Evolutionary conservation across 2,888 invertebrate species (phyloP).

Genomic region (Ganaspis brasiliensis): DNA sequence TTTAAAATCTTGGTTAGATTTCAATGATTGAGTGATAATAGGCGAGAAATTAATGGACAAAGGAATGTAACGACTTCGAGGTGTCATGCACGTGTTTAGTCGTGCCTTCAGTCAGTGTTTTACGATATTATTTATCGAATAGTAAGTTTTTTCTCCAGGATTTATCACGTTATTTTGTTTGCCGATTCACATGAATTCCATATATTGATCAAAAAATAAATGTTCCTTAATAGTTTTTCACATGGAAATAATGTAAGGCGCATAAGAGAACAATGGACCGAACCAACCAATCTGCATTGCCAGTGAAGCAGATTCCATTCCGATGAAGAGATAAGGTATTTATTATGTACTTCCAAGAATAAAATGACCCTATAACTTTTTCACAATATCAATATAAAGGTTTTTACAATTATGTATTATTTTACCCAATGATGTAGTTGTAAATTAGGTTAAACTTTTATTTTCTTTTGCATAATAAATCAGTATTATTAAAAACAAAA

Average conservation of each 20-base stretch:
- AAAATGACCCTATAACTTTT: background rate
- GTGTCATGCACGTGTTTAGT: conserved; percentile 17
- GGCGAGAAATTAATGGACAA: no score
- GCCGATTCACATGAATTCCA: background rate
- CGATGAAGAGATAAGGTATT: conserved; percentile 1
- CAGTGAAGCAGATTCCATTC: conserved; percentile 29
- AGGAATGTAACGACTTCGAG: background rate
- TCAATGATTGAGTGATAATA: background rate
- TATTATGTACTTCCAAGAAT: background rate
- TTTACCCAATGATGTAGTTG: no score
- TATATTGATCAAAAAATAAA: background rate
- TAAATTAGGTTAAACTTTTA: no score
- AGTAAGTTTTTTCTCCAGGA: background rate
- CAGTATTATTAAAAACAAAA: no score
- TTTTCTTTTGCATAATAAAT: no score
- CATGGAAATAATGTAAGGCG: background rate
- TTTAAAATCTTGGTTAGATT: background rate
- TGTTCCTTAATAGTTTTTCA: background rate
- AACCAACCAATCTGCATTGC: background rate
- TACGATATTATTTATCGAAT: background rate
- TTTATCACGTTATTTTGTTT: background rate
- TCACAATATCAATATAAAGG: background rate
- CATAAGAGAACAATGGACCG: conserved; percentile 31
- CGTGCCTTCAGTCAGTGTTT: background rate
- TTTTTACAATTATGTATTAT: no score